Conservation (phyloP, 2,797 vertebrate species). For the Morelia viridis region DNA sequence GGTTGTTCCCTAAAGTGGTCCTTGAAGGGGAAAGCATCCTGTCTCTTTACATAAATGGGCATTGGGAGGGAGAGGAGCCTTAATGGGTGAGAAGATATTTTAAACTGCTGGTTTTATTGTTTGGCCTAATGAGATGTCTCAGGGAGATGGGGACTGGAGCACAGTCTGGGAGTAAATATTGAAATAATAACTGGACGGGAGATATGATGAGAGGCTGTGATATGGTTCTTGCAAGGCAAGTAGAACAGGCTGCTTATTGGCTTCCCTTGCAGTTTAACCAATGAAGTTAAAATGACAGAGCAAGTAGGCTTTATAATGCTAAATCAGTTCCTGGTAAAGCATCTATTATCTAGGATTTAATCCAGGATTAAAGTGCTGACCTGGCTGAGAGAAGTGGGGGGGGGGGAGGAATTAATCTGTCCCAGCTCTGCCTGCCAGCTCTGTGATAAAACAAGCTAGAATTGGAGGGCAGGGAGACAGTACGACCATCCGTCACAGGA, state of each 20-base stretch:
- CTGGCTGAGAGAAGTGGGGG: background rate
- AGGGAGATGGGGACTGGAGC: background rate
- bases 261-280: background rate
- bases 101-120: background rate
- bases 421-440: background rate
- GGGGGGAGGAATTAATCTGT: background rate
- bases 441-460: background rate
- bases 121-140: background rate
- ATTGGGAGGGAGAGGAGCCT: background rate
- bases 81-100: background rate
- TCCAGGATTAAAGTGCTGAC: background rate
- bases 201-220: background rate
- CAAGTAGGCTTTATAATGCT: background rate
- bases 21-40: background rate
- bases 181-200: background rate
- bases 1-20: too few species aligned
- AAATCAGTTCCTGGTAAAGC: background rate
- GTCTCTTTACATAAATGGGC: background rate
- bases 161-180: background rate
- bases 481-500: background rate
- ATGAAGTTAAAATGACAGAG: background rate
- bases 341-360: background rate
- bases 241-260: background rate
- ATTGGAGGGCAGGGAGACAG: background rate
- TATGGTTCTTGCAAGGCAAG: background rate